phyloP scores from a whole-genome alignment of 2,888 invertebrate species.

The Germaria angustata region DNA sequence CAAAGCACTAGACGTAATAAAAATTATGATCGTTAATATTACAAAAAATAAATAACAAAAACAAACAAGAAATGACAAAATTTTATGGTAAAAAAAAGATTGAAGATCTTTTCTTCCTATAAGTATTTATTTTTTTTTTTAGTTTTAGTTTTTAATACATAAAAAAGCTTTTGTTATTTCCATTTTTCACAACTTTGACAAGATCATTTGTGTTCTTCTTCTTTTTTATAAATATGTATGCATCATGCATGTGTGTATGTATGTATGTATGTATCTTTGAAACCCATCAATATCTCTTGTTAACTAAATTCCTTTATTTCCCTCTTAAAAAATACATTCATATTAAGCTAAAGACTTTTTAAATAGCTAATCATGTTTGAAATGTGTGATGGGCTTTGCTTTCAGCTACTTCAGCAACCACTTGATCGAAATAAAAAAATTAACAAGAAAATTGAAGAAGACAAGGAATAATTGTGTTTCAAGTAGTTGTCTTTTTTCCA shows the following conservation, averaged over 20 bases:
- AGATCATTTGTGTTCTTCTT: constrained; percentile 49
- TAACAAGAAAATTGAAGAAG: constrained; percentile 39
- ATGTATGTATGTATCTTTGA: constrained; percentile 34
- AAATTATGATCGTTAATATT: constrained; percentile 70
- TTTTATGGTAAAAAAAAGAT: constrained; percentile 4
- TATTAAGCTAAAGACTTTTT: constrained; percentile 61
- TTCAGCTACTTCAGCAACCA: constrained; percentile 63
- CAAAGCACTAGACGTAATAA: constrained; percentile 78
- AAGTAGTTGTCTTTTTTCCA: constrained; percentile 49
- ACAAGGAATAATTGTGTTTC: constrained; percentile 19
- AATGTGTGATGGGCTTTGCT: constrained; percentile 36
- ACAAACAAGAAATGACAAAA: constrained; percentile 10
- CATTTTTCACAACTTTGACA: constrained; percentile 49
- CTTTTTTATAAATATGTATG: no score
- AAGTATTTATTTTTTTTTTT: not conserved
- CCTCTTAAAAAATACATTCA: constrained; percentile 8
- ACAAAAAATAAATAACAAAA: constrained; percentile 18
- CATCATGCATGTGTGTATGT: no score
- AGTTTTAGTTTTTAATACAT: not conserved
- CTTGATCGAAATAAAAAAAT: constrained; percentile 50
- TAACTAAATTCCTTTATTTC: constrained; percentile 26
- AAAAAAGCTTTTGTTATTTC: constrained; percentile 22
- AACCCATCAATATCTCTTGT: constrained; percentile 59
- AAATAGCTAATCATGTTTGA: constrained; percentile 66
- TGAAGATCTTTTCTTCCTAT: constrained; percentile 2